Base-by-base conservation (phyloP, 2,888 invertebrate species). In the Calliphora vomitoria region DNA sequence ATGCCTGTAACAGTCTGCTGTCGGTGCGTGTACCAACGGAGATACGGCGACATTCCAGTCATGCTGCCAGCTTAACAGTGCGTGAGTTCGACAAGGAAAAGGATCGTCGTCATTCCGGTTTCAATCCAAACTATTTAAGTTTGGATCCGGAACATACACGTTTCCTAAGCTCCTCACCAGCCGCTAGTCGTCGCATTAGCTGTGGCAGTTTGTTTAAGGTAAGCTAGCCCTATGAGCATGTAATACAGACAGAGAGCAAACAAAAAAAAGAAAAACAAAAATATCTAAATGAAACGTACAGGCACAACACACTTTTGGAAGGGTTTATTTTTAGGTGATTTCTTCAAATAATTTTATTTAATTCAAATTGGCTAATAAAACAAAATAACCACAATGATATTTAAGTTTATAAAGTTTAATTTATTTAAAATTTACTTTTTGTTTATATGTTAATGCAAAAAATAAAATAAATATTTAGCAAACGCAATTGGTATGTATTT, bases 121-220 rank as follows among this genome's bases (percentile, higher is more conserved):
- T 94, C 69, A 96, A 95, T 91, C 96, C 96, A 11, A 96, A 96
- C 90, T 93, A 95, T 11, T 92, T 96, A 68, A 94, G 94, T 71
- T 95, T 96, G 72, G 96, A 96, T 91, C 95, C 95, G 68, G 96
- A 96, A 90, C 95, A 95, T 90, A 94, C 95, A 13, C 94, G 95
- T 89, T 96, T 96, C 90, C 93, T 96, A 35, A 96, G 96, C 89
- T 96, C 96, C 91, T 97, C 97, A 1, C 97, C 97, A 5, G 97
- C 97, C 80, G 97, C 98, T 11, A 97, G 98, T 8, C 95, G 98
- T 88, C 95, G 98, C 89, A 98, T 98, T 92, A 98, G 98, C 89
- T 98, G 98, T 93, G 98, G 98, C 85, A 98, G 98, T 91, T 96
- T 98, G 89, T 95, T 98, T 91, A 98, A 95, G 95, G 95, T 95